Base-by-base conservation (phyloP, 2,113 vertebrate genomes). In the Polypterus bichir region DNA sequence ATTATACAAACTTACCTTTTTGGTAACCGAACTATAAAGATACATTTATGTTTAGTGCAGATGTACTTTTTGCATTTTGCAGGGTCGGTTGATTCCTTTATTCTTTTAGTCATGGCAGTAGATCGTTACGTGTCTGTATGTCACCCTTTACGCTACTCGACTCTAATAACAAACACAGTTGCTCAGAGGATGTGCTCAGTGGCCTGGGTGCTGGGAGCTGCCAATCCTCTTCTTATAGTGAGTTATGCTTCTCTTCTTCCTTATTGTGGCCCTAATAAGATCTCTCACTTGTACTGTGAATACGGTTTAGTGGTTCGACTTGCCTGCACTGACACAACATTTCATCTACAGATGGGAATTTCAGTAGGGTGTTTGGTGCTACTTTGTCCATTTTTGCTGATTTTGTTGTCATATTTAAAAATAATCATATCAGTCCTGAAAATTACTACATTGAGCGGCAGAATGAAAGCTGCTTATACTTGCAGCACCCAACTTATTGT, bases 401-500 rank as follows among this genome's bases (percentile, higher is more conserved):
- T 57, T 44, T 27, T 45, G 56, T 47, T 52, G 44, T 61, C 10
- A 3, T 61, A 57, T 45, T 7, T 44, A 44, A 57, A 5, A 3
- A 57, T 57, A n/a, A 57, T 57, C 44, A 6, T 57, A 3, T 9
- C 59, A 44, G 47, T 48, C 2, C 3, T 48, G 5, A n/a, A 52
- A 11, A 49, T 49, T 44, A 7, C 44, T 9, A 4, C 47, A 11
- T 4, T 45, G 7, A 7, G 49, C 3, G 46, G 49, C 6, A 46
- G 49, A 3, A 48, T 10, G n/a, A 61, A 49, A 47, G 49, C 49
- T 48, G 11, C 49, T 52, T 61, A 61, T 5, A 48, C 56, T 7
- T 57, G 56, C 9, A 57, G 56, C 56, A 57, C 47, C 4, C 59
- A 61, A 7, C 49, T 52, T 46, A 46, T 61, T n/a, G 59, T 52